These are phyloP conservation scores for Dryomyza anilis DNA, from an alignment of 2,888 invertebrate species.

Conservation along the genomic window DNA sequence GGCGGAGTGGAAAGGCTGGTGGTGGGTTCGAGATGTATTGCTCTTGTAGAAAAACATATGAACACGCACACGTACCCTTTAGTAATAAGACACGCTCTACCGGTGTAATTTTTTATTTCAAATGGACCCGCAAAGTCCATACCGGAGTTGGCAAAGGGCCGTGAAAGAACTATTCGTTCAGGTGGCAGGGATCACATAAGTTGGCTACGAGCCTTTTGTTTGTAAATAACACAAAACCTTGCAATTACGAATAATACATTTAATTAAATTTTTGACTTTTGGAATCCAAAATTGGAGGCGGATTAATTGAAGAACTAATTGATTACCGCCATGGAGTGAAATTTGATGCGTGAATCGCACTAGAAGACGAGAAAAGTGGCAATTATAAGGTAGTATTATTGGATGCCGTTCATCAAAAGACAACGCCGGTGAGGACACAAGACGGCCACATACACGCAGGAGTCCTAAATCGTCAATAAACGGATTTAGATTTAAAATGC, in stretches of 20 bases:
- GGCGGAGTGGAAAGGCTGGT: not conserved
- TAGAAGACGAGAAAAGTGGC: not conserved
- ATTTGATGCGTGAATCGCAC: not conserved
- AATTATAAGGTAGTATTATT: not conserved
- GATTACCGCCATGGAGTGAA: not conserved
- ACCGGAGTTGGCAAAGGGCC: not conserved
- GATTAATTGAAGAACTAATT: not conserved
- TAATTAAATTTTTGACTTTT: not conserved
- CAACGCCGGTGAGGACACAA: not conserved
- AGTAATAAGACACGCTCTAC: not conserved
- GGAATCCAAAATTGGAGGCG: not conserved
- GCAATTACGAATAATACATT: not conserved
- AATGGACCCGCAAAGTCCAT: not conserved
- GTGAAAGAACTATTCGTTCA: not conserved
- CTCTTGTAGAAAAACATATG: not conserved
- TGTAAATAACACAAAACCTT: not conserved
- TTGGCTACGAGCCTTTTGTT: not conserved
- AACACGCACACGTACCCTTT: not conserved
- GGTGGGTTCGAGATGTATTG: not conserved
- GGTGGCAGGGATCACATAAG: not conserved
- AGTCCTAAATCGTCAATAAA: not conserved
- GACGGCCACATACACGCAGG: not conserved
- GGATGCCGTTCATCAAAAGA: not conserved
- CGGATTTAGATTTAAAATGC: not conserved
- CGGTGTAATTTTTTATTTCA: not conserved